These are phyloP conservation scores for Trididemnum clinides DNA, from an alignment of 23 tunicate genomes.

Conservation along the genomic window DNA sequence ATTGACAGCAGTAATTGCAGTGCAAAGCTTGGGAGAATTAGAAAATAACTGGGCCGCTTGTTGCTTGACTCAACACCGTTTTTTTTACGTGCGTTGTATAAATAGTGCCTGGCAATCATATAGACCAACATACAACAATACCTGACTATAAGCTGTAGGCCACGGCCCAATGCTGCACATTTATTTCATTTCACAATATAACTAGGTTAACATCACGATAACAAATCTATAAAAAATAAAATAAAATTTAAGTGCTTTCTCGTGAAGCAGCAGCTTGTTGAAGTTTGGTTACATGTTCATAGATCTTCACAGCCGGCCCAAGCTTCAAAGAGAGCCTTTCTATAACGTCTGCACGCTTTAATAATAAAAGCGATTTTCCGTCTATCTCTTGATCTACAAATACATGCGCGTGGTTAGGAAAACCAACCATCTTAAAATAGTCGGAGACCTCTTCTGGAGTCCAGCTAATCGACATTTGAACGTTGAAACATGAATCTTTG, in stretches of 20 bases:
- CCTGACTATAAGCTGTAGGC: no score
- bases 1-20: no score
- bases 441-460: slow-evolving; percentile 36
- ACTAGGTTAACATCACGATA: no score
- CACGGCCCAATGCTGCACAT: no score
- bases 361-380: slow-evolving; percentile 46
- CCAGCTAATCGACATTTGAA: slow-evolving; percentile 22
- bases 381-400: slow-evolving; percentile 54
- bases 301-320: slow-evolving; percentile 73
- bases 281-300: slow-evolving; percentile 43
- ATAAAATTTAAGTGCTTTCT: background rate
- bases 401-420: slow-evolving; percentile 50
- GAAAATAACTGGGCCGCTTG: no score
- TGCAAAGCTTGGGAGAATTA: no score
- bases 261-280: slow-evolving; percentile 8
- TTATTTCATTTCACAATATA: no score
- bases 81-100: no score
- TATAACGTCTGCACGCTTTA: slow-evolving; percentile 48
- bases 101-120: no score
- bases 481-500: no score
- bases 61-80: no score
- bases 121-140: no score
- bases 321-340: slow-evolving; percentile 41
- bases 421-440: slow-evolving; percentile 40
- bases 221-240: background rate